Evolutionary conservation across 2,888 invertebrate species (phyloP), one percentile per base, ranked within the genome.

Genomic region (Odontocolon sp.): DNA sequence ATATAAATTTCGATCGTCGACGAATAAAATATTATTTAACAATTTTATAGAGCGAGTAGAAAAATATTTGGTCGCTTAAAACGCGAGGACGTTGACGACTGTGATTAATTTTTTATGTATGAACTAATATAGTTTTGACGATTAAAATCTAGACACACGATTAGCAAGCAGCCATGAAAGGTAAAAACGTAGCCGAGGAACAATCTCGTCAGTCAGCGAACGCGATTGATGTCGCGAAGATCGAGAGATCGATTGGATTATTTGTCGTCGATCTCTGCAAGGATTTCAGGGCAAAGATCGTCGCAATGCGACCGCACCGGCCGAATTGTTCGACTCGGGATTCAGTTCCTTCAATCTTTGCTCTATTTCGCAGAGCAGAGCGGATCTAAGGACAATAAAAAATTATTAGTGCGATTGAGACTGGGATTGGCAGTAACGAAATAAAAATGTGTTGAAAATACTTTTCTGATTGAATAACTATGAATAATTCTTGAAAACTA

Each of bases 301-400:
- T 75, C 88, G 83, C 54, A 88, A 82, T 14, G 85, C 87, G 33
- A 87, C 82, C 47, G 85, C 87, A 52, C 87, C 85, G 6, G 85
- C 78, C 9, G 85, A 84, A 71, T 78, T 75, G 21, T 76, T 81
- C 14, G 84, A 83, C 74, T 89, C 89, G 14, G 88, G 85, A 80
- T 88, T 86, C 31, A 88, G 71, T 80, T 90, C 89, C 50, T 88
- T 90, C 82, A 93, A 90, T 86, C 92, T 91, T 82, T 93, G 93
- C 85, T 96, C 95, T 91, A 95, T 94, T 91, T 95, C 95, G 88
- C 95, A 95, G 78, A 95, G 91, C 82, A 96, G 91, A 3, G 95
- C 95, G 81, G 95, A 95, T 87, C 97, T 95, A 91, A 82, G 93
- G n/a, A n/a, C n/a, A 92, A 71, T 82, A 79, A 28, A 71, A 64